These are phyloP conservation scores for Uria aalge DNA, from an alignment of 2,113 vertebrate genomes.

Conservation along the genomic window DNA sequence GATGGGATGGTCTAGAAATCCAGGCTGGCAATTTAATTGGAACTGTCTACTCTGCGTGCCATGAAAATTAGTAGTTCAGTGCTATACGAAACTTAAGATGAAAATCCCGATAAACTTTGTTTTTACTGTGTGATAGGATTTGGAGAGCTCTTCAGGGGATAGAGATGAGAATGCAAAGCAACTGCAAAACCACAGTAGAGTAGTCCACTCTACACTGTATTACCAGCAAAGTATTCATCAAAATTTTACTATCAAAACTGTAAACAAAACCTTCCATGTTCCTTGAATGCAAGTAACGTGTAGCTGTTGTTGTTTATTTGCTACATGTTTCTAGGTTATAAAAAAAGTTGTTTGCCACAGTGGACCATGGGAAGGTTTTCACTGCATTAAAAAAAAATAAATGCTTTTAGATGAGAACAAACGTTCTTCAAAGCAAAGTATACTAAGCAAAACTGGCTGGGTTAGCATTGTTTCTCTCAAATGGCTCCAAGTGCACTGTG, in stretches of 20 bases:
- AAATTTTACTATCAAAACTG: background rate
- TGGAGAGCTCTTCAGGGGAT: background rate
- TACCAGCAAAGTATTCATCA: background rate
- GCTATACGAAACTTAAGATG: background rate
- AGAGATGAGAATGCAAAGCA: background rate
- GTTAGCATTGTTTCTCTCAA: background rate
- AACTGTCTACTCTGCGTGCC: background rate
- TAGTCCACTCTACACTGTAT: background rate
- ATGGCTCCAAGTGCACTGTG: background rate
- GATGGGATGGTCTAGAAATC: background rate
- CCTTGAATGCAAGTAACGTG: background rate
- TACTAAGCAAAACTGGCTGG: background rate
- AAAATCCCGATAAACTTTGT: background rate
- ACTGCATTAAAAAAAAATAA: background rate
- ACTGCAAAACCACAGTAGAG: background rate
- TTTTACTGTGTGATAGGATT: background rate
- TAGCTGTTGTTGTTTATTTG: background rate
- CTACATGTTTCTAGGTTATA: background rate
- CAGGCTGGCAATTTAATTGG: slow-evolving; percentile 18
- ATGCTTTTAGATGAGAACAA: background rate
- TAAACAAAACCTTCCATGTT: background rate
- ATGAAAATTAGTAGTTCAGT: background rate
- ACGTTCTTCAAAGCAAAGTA: background rate
- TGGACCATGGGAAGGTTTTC: background rate
- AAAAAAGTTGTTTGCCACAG: background rate